Percentiles rank a stretch among this genome's conserved stretches.
phyloP scores from a whole-genome alignment of 2,113 vertebrate species.

The Falco punctatus region DNA sequence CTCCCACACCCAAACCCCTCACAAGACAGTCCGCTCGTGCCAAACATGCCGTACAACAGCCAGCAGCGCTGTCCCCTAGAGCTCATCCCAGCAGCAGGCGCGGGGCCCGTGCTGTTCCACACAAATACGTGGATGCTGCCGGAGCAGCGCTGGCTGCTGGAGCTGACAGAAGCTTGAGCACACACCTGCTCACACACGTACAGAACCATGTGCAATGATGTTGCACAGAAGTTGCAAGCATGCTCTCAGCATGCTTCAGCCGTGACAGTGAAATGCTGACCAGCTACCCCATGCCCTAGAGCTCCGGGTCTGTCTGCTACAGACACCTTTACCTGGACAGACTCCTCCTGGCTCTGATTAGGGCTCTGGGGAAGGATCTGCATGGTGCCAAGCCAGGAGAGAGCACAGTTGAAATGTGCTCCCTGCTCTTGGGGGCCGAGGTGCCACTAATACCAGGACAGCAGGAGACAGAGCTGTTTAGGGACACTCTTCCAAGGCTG shows the following conservation, averaged over 20 bases:
- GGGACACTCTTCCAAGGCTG: not conserved
- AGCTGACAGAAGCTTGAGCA: not conserved
- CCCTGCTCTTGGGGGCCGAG: not conserved
- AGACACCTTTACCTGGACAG: not conserved
- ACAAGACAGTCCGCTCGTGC: not conserved
- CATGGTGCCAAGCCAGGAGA: not conserved
- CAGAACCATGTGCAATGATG: not conserved
- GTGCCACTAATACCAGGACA: not conserved
- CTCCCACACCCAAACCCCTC: not conserved
- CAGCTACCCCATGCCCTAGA: not conserved
- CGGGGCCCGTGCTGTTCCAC: not conserved
- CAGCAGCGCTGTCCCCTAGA: fast-evolving
- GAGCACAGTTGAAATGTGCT: not conserved
- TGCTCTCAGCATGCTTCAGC: fast-evolving
- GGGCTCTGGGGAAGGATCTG: not conserved
- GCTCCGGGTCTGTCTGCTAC: fast-evolving
- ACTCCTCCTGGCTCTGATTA: not conserved
- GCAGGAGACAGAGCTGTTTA: not conserved
- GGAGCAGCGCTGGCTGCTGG: not conserved
- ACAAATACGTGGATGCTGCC: fast-evolving
- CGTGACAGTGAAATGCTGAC: not conserved
- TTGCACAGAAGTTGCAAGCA: not conserved
- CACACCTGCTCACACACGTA: not conserved
- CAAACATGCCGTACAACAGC: fast-evolving
- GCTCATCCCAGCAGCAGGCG: not conserved